phyloP scores from a whole-genome alignment of 2,888 invertebrate genomes.

The Drosophila diplacantha region DNA sequence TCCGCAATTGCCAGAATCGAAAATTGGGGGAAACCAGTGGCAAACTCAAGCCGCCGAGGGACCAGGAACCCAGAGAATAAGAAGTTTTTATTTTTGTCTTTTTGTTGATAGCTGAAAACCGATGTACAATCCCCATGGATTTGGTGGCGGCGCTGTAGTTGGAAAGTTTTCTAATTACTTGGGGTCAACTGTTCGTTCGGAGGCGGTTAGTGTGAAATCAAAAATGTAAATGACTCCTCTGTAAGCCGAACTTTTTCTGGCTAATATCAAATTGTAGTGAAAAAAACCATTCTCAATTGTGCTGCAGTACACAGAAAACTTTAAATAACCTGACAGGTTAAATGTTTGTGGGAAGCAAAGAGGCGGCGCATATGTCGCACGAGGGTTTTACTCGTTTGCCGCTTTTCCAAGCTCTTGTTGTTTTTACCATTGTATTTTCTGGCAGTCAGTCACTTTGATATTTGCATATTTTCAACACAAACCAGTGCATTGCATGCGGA shows the following conservation, averaged over 20 bases:
- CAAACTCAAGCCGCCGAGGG: constrained; percentile 2
- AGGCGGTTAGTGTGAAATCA: constrained; percentile 18
- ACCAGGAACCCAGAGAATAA: neutral
- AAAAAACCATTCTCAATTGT: constrained; percentile 9
- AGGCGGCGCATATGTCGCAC: constrained; percentile 21
- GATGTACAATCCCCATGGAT: constrained; percentile 11
- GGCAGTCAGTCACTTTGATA: constrained; percentile 36
- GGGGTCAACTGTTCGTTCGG: constrained; percentile 15
- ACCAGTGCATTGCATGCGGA: constrained; percentile 54
- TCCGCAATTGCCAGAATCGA: constrained; percentile 11
- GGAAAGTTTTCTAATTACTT: constrained; percentile 31
- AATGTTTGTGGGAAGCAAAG: constrained; percentile 12
- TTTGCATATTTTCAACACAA: constrained; percentile 57
- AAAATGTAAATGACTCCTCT: constrained; percentile 24
- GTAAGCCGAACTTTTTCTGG: constrained; percentile 4
- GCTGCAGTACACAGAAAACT: constrained; percentile 17
- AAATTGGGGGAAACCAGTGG: constrained; percentile 10
- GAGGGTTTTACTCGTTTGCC: constrained; percentile 7
- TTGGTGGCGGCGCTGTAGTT: neutral
- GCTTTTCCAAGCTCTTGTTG: constrained; percentile 17
- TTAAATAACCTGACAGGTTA: constrained; percentile 22
- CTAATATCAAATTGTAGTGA: constrained; percentile 4
- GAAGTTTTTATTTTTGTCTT: constrained; percentile 23
- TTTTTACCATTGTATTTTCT: constrained; percentile 20
- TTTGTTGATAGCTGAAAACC: constrained; percentile 18